Conservation (phyloP, 2,888 invertebrate species). For the Pimpla rufipes region DNA sequence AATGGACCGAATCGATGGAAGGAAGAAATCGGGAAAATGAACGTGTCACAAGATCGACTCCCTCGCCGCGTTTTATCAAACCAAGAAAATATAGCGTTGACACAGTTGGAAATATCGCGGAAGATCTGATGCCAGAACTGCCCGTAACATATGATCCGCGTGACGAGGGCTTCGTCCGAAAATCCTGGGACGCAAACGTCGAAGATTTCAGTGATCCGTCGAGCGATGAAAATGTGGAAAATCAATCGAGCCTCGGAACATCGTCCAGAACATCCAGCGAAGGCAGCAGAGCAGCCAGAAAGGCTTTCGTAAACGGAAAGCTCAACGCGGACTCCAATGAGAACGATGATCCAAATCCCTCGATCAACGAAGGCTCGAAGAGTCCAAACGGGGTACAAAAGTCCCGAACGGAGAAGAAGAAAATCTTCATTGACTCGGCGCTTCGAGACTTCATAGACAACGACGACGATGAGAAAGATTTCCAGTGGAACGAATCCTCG, state of each 20-base stretch:
- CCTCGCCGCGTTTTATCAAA: slow-evolving; percentile 48
- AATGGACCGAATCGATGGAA: slow-evolving; percentile 10
- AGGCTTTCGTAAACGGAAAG: slow-evolving; percentile 50
- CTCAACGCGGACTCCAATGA: slow-evolving; percentile 11
- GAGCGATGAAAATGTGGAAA: background rate
- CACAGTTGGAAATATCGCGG: slow-evolving; percentile 39
- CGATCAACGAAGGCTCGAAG: background rate
- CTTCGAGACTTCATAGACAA: slow-evolving; percentile 67
- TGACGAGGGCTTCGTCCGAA: slow-evolving; percentile 59
- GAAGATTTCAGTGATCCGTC: background rate
- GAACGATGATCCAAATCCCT: background rate
- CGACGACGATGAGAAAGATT: slow-evolving; percentile 46
- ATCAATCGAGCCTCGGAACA: slow-evolving; percentile 3
- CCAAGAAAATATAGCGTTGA: slow-evolving; percentile 30
- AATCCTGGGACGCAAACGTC: slow-evolving; percentile 11
- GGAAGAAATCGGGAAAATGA: background rate
- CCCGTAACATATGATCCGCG: slow-evolving; percentile 62
- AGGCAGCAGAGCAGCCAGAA: slow-evolving; percentile 24
- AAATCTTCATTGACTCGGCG: slow-evolving; percentile 68
- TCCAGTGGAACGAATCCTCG: slow-evolving; percentile 47
- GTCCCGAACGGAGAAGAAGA: slow-evolving; percentile 29
- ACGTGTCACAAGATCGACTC: slow-evolving; percentile 19
- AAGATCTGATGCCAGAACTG: slow-evolving; percentile 33
- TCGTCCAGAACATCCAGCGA: slow-evolving; percentile 20
- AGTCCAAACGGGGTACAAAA: background rate